Percentiles rank a stretch among this genome's conserved stretches.
Conservation (phyloP, 92 coral and sea anemone genomes). For the Parazoanthus darwini region DNA sequence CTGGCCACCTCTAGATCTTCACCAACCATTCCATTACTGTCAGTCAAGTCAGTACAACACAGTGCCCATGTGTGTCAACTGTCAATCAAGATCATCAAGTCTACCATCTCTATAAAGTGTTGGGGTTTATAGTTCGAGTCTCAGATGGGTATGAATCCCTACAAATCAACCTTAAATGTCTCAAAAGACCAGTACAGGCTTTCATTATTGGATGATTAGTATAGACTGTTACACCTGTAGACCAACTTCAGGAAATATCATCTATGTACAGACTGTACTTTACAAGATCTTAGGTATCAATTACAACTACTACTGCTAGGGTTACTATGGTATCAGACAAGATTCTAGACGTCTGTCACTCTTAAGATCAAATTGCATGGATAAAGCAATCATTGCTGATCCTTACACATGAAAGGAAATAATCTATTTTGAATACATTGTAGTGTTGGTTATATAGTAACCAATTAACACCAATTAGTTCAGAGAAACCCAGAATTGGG, state of each 20-base stretch:
- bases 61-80: neutral
- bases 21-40: slow-evolving; percentile 3
- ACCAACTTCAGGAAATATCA: neutral
- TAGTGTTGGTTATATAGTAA: neutral
- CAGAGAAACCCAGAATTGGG: no score
- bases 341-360: neutral
- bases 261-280: neutral
- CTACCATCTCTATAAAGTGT: neutral
- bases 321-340: neutral
- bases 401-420: neutral
- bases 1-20: slow-evolving; percentile 18
- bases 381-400: neutral
- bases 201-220: neutral
- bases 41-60: slow-evolving; percentile 23
- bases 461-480: no score
- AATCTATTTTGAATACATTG: no score
- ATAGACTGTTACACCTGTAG: neutral
- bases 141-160: neutral
- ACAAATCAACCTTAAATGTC: neutral
- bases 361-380: neutral
- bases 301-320: no score
- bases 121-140: slow-evolving; percentile 16
- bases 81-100: slow-evolving; percentile 4
- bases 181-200: neutral
- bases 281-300: neutral